Conservation (phyloP, 2,113 vertebrate genomes). For the Pavo muticus region DNA sequence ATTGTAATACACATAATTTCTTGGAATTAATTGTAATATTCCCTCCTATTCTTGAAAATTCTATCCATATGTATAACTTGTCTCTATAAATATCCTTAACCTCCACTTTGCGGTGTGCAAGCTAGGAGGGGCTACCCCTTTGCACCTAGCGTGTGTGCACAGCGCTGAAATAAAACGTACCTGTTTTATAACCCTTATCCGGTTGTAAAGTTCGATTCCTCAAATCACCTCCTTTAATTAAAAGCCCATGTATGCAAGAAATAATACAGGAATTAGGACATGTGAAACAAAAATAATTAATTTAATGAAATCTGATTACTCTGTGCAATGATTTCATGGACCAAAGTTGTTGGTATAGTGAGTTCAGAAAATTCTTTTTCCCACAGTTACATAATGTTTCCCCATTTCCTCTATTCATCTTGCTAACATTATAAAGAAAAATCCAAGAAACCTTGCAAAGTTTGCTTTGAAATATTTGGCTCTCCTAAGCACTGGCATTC, state of each 20-base stretch:
- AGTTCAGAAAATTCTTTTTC: background rate
- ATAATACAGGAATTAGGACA: background rate
- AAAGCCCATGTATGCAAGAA: background rate
- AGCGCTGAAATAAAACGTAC: too few relatives aligned
- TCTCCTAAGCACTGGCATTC: background rate
- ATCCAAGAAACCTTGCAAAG: background rate
- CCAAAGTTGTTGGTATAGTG: background rate
- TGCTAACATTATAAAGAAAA: background rate
- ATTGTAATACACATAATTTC: too few relatives aligned
- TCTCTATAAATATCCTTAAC: too few relatives aligned
- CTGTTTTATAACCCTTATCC: too few relatives aligned
- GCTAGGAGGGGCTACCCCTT: too few relatives aligned
- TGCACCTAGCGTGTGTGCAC: too few relatives aligned
- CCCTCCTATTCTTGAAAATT: too few relatives aligned
- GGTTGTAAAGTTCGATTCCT: too few relatives aligned
- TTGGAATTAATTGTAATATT: too few relatives aligned
- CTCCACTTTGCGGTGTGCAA: too few relatives aligned
- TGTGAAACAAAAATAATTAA: background rate
- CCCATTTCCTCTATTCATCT: background rate
- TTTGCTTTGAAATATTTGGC: background rate
- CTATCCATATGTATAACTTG: too few relatives aligned
- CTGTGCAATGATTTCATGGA: background rate
- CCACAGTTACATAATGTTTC: background rate
- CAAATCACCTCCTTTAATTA: background rate
- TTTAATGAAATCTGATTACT: background rate